phyloP scores from a whole-genome alignment of 2,888 invertebrate species.

The Amiota communis region DNA sequence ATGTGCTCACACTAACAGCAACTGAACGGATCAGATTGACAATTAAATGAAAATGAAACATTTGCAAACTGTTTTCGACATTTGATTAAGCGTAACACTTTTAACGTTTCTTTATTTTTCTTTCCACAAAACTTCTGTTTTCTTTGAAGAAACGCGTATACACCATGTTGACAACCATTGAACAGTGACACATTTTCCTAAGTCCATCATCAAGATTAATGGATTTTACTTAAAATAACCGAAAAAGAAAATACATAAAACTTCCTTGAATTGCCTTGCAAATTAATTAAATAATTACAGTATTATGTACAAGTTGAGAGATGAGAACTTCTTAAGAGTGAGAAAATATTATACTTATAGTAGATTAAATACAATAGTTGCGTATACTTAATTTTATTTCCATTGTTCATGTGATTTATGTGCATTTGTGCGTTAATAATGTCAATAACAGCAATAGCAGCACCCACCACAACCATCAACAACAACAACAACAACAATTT shows the following conservation, averaged over 20 bases:
- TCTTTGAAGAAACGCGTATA: neutral
- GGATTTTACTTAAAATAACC: neutral
- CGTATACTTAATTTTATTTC: neutral
- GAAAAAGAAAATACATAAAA: neutral
- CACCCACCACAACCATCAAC: neutral
- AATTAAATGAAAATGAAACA: too few species aligned
- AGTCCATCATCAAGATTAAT: neutral
- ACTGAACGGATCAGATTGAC: neutral
- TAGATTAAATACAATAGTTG: neutral
- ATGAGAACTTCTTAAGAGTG: too few species aligned
- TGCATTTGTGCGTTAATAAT: conserved; percentile 20
- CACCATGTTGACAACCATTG: neutral
- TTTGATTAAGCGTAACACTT: conserved; percentile 28
- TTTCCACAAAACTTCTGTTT: neutral
- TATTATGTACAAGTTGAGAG: too few species aligned
- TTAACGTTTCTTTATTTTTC: neutral
- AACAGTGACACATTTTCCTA: neutral
- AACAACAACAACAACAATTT: neutral
- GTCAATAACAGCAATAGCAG: neutral
- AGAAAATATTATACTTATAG: too few species aligned
- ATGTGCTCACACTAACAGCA: neutral
- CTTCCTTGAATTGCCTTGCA: conserved; percentile 5
- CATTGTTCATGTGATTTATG: neutral
- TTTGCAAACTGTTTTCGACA: conserved; percentile 11
- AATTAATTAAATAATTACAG: conserved; percentile 22